Conservation (phyloP, 2,888 invertebrate genomes). For the Acleris cristana region DNA sequence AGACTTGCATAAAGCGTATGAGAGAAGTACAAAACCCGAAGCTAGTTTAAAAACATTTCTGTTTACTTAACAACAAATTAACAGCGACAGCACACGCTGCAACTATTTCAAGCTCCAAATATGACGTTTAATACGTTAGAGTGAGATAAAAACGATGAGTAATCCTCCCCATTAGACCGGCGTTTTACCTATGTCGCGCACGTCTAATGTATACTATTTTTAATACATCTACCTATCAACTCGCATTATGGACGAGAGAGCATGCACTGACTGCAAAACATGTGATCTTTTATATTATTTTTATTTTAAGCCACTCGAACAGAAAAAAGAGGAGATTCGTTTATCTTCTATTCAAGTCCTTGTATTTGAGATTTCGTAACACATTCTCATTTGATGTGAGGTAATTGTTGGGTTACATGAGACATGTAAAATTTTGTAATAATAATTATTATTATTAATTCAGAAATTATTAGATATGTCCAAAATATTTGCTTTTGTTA, state of each 20-base stretch:
- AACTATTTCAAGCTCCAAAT: background rate
- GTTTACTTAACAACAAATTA: background rate
- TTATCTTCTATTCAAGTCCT: too few species aligned
- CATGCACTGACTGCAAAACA: conserved; percentile 63
- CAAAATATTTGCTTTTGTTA: too few species aligned
- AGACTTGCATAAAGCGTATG: too few species aligned
- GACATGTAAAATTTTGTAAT: too few species aligned
- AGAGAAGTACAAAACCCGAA: too few species aligned
- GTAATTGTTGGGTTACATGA: too few species aligned
- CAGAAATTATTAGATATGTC: too few species aligned
- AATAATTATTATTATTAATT: too few species aligned
- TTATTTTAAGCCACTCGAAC: background rate
- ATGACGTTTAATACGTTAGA: conserved; percentile 6
- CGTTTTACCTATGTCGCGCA: conserved; percentile 68
- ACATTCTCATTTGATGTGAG: too few species aligned
- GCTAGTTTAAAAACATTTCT: too few species aligned
- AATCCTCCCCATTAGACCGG: conserved; percentile 56
- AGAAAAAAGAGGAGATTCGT: too few species aligned
- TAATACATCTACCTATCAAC: conserved; percentile 84
- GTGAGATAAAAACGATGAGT: conserved; percentile 51
- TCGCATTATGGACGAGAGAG: conserved; percentile 82
- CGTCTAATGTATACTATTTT: conserved; percentile 83
- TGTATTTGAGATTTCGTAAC: too few species aligned
- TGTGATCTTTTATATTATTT: conserved; percentile 1
- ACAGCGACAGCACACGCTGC: background rate